Base-by-base conservation (phyloP, 2,113 vertebrate species). In the Caloenas nicobarica region DNA sequence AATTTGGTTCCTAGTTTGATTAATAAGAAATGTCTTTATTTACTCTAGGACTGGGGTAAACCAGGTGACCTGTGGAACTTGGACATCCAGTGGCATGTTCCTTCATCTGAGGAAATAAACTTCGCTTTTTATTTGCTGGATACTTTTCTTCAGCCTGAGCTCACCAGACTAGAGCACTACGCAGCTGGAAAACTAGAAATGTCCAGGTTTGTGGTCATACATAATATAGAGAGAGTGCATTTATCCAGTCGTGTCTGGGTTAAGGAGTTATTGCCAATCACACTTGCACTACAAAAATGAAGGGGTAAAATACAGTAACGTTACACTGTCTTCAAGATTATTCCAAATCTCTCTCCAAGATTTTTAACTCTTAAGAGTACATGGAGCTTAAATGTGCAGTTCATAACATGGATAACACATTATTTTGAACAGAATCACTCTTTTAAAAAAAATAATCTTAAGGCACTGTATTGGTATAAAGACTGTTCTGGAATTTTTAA, bases 11-110 rank as follows among this genome's bases (percentile, higher is more conserved):
- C 4, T 26, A 23, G 16, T 57, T 91, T 81, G 50, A 42, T 84
- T 84, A 79, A 57, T 58, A 50, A 19, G n/a, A 42, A 60, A 21
- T 58, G 16, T 78, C 54, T 31, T 60, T 96, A 5, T 96, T 66
- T 81, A 29, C 64, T 95, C 11, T 93, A 99, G 99, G 99, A 99
- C 96, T 99, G 99, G 99, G 99, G 99, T 94, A 99, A 98, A 56
- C 98, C 99, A n/a, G 99, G 99, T 24, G 99, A 99, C 95, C 94
- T 99, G 36, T 99, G 99, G 98, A 99, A 99, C 93, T 97, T 99
- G 79, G 98, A 99, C 51, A 99, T 99, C 92, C 98, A 98, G 83
- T 99, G 99, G 99, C 99, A 99, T 42, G 98, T 99, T 88, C 98
- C 99, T 70, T 99, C 99, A 73, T 79, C 98, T 29, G 98, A 99